phyloP scores from a whole-genome alignment of 2,888 invertebrate species.

The Allacma fusca region DNA sequence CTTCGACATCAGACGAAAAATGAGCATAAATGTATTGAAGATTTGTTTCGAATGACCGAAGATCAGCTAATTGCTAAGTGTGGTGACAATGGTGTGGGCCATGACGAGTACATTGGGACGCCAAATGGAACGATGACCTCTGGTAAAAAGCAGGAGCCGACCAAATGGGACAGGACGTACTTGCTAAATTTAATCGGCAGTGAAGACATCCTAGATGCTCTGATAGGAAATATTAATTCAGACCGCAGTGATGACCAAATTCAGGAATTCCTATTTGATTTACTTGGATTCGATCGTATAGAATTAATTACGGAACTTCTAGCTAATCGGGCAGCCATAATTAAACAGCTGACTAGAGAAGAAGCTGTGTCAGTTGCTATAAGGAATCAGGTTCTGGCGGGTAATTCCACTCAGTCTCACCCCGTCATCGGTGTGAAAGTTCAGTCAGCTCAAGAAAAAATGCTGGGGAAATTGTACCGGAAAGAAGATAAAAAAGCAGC shows the following conservation, averaged over 20 bases:
- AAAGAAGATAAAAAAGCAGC: conserved; percentile 84
- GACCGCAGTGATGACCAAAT: conserved; percentile 72
- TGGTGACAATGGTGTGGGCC: neutral
- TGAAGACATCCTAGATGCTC: conserved; percentile 70
- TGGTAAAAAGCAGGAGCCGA: neutral
- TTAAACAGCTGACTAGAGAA: conserved; percentile 63
- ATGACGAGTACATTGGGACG: neutral
- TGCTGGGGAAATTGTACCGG: conserved; percentile 76
- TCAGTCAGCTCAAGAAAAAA: conserved; percentile 83
- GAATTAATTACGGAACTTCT: conserved; percentile 77
- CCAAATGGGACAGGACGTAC: conserved; percentile 54
- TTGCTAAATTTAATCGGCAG: conserved; percentile 56
- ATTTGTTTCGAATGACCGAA: conserved; percentile 26
- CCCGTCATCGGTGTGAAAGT: conserved; percentile 72
- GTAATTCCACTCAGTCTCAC: conserved; percentile 50
- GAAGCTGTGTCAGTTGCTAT: conserved; percentile 55
- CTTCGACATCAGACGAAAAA: neutral
- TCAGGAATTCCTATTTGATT: conserved; percentile 81
- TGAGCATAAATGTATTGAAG: conserved; percentile 28
- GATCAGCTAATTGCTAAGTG: conserved; percentile 17
- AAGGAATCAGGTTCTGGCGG: conserved; percentile 50
- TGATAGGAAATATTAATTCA: conserved; percentile 72
- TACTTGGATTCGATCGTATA: conserved; percentile 85
- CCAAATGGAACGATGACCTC: neutral
- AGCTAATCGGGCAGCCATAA: conserved; percentile 68